Conservation (phyloP, 2,797 vertebrate genomes). For the Schizothorax lantsangensis region DNA sequence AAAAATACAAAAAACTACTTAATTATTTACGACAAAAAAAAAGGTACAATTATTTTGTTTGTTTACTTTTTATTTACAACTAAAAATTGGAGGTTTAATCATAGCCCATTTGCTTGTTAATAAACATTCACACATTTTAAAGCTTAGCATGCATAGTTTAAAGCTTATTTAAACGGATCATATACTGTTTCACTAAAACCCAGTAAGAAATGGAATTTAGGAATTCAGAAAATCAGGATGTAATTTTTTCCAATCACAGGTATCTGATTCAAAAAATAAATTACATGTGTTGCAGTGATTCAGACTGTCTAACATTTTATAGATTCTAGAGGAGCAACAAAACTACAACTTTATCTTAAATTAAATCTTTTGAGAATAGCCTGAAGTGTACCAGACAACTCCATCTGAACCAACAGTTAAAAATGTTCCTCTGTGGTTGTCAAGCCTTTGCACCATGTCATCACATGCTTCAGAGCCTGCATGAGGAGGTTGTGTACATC, state of each 20-base stretch:
- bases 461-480: background rate
- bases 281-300: background rate
- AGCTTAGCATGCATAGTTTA: background rate
- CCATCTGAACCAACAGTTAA: constrained; percentile 46
- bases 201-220: background rate
- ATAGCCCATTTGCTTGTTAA: background rate
- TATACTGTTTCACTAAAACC: background rate
- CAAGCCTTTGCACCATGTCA: constrained; percentile 15
- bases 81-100: no score
- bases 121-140: background rate
- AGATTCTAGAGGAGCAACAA: constrained; percentile 58
- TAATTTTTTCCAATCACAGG: background rate
- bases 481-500: background rate
- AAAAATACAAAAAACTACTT: background rate
- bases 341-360: constrained; percentile 60
- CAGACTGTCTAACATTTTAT: constrained; percentile 54
- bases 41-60: background rate
- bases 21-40: background rate
- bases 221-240: background rate
- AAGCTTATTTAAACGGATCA: background rate
- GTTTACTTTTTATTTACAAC: background rate
- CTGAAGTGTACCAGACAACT: constrained; percentile 60
- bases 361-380: constrained; percentile 63
- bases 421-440: constrained; percentile 39
- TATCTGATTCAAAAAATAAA: background rate